phyloP scores from a whole-genome alignment of 2,888 invertebrate species.

The Ephialtes manifestator region DNA sequence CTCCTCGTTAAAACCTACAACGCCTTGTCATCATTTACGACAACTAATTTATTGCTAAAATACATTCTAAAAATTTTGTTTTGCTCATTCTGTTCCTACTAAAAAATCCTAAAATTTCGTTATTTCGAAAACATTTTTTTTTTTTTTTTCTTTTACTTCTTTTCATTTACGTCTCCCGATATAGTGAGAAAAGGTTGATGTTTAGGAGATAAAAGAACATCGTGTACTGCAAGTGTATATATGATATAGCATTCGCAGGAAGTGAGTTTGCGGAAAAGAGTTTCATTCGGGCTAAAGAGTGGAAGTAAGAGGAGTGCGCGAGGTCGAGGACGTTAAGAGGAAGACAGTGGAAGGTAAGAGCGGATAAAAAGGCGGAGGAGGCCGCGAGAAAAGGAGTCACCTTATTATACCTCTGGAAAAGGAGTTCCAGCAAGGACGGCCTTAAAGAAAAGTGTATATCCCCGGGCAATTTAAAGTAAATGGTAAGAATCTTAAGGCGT shows the following conservation, averaged over 20 bases:
- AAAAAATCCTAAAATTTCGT: too few relatives aligned
- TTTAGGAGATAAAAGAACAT: too few relatives aligned
- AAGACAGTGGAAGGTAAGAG: slow-evolving; percentile 49
- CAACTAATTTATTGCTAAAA: too few relatives aligned
- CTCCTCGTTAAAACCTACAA: too few relatives aligned
- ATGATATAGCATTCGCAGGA: neutral
- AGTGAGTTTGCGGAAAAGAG: slow-evolving; percentile 15
- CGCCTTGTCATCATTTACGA: too few relatives aligned
- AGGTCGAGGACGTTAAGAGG: slow-evolving; percentile 46
- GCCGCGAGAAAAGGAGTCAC: slow-evolving; percentile 14
- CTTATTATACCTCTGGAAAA: slow-evolving; percentile 47
- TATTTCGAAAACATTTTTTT: too few relatives aligned
- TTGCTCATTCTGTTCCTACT: too few relatives aligned
- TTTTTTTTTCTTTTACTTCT: too few relatives aligned
- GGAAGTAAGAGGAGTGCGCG: slow-evolving; percentile 23
- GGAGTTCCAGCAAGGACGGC: slow-evolving; percentile 39
- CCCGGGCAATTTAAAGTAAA: slow-evolving; percentile 67
- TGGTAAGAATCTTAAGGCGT: slow-evolving; percentile 65
- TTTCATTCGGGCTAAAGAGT: slow-evolving; percentile 25
- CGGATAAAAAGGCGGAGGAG: slow-evolving; percentile 37
- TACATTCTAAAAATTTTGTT: too few relatives aligned
- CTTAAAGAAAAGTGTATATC: slow-evolving; percentile 54
- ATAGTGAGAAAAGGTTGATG: too few relatives aligned
- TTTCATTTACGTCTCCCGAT: too few relatives aligned
- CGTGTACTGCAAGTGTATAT: neutral